Evolutionary conservation across 2,113 vertebrate species (phyloP).

Genomic region (Fukomys damarensis): DNA sequence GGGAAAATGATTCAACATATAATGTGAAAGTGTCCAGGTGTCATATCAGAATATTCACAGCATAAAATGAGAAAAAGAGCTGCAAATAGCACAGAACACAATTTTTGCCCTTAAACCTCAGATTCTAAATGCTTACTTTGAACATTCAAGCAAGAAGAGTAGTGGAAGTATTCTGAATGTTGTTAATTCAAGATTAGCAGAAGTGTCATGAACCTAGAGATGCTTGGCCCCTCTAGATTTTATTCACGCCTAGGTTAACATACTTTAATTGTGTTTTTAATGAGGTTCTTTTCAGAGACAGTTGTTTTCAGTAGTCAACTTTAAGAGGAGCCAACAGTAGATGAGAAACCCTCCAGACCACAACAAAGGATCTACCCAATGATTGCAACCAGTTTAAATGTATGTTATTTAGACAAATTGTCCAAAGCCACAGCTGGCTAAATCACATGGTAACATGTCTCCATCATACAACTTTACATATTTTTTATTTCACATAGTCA

Average conservation of each 20-base stretch:
- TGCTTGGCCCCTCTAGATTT: neutral
- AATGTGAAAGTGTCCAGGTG: neutral
- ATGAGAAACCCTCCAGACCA: neutral
- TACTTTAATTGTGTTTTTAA: neutral
- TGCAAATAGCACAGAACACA: neutral
- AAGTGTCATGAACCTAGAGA: neutral
- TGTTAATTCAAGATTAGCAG: neutral
- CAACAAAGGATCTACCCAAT: neutral
- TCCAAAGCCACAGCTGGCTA: neutral
- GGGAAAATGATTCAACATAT: neutral
- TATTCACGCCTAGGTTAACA: neutral
- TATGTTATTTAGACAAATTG: neutral
- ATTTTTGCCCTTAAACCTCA: neutral
- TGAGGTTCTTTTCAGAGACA: neutral
- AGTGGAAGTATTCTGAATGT: neutral
- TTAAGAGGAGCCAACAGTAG: neutral
- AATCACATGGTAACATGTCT: neutral
- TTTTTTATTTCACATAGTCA: neutral
- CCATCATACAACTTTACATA: neutral
- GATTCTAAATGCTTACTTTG: neutral
- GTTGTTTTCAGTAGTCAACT: neutral
- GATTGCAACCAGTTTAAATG: neutral
- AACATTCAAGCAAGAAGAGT: neutral
- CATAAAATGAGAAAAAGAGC: neutral
- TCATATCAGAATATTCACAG: slow-evolving; percentile 19